Base-by-base conservation (phyloP, 1,140 invertebrate genomes). In the Cotesia chilonis region DNA sequence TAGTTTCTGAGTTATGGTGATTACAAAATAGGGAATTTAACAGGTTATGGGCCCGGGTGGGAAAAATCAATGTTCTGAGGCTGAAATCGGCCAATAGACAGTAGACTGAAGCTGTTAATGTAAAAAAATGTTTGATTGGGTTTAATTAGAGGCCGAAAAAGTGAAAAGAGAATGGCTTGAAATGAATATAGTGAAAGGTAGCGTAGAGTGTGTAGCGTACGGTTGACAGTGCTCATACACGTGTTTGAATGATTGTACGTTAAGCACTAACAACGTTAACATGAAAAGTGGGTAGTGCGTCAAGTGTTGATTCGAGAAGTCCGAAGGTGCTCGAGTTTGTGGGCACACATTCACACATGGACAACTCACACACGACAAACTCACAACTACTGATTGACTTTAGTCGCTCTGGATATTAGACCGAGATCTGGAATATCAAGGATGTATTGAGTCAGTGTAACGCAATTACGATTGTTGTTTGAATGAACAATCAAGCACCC, bases 401-500 rank as follows among this genome's bases (percentile, higher is more conserved):
- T 38, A 41, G 7, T 10, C 9, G 14, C 64, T 66, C 35, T 66
- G 6, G 38, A n/a, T 55, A 47, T 14, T 28, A 28, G 14, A 47
- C 41, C 6, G 6, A 47, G 41, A 10, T 47, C 41, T 47, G 1
- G 41, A 65, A 7, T 38, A 7, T 9, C 63, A 35, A 28, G 28
- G 1, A n/a, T 64, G 38, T 36, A 38, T 70, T 52, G 68, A 47
- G 41, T 14, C 41, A 38, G 80, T 81, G 82, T 87, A 87, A 87
- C 83, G 84, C 84, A 87, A 87, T 87, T 87, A 87, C 84, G 83
- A 87, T 87, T 87, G 86, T 87, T 87, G 84, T 87, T 87, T 87
- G 85, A 87, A 87, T 87, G 86, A 87, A 87, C 86, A 87, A 87
- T 87, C 86, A 87, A 87, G 86, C 83, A 83, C 86, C 84, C 86